phyloP scores from a whole-genome alignment of 2,797 vertebrate genomes.

The Fistularia tabacaria region DNA sequence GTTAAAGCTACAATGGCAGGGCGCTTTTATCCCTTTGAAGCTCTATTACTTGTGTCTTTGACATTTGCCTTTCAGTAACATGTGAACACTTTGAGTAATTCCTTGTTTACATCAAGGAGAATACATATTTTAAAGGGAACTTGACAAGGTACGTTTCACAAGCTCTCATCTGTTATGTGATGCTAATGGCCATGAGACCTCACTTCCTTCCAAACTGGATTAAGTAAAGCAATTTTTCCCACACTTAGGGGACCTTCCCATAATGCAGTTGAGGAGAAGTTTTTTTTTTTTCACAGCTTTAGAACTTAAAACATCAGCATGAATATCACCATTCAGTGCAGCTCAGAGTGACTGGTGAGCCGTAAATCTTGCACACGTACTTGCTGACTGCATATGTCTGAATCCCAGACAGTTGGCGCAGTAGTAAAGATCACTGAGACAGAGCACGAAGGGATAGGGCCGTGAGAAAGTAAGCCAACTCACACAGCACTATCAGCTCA shows the following conservation, averaged over 20 bases:
- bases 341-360: constrained; percentile 10
- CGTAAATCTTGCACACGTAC: constrained; percentile 33
- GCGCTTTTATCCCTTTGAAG: constrained; percentile 49
- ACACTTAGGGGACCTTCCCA: constrained; percentile 46
- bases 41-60: constrained; percentile 15
- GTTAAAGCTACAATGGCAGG: constrained; percentile 4
- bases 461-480: constrained; percentile 27
- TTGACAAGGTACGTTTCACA: constrained; percentile 41
- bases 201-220: constrained; percentile 24
- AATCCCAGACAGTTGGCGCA: constrained; percentile 31
- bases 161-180: constrained; percentile 38
- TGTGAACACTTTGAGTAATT: constrained; percentile 19
- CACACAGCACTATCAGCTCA: constrained; percentile 23
- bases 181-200: constrained; percentile 42
- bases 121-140: constrained; percentile 32
- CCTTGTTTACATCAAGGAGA: constrained; percentile 23
- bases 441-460: constrained; percentile 12
- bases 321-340: constrained; percentile 20
- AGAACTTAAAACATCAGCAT: constrained; percentile 41
- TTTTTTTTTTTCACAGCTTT: constrained; percentile 27
- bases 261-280: constrained; percentile 27
- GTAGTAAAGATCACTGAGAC: constrained; percentile 10
- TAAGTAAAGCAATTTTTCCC: constrained; percentile 34
- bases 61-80: constrained; percentile 25
- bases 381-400: constrained; percentile 11